Percentiles rank a stretch among this genome's conserved stretches.
Evolutionary conservation across 2,888 invertebrate species (phyloP).

Genomic region (Gortyna flavago): DNA sequence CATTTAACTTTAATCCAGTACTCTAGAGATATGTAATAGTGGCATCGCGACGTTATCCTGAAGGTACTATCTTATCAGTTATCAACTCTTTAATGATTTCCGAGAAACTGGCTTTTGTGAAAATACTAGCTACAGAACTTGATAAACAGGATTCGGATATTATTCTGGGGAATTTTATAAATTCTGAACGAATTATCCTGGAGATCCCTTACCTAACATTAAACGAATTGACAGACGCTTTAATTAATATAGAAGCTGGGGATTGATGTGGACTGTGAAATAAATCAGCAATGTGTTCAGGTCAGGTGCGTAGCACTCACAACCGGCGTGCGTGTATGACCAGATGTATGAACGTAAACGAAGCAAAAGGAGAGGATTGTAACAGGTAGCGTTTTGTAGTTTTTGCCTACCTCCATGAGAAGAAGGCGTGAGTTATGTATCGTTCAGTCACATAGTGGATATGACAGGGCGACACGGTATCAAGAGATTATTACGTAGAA

Average conservation of each 20-base stretch:
- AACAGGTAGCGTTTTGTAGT: too few species aligned
- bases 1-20: slow-evolving; percentile 18
- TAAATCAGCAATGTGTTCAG: background rate
- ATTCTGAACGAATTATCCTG: too few species aligned
- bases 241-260: background rate
- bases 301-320: too few species aligned
- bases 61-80: slow-evolving; percentile 14
- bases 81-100: slow-evolving; percentile 15
- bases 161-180: background rate
- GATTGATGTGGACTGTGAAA: background rate
- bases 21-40: slow-evolving; percentile 1
- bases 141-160: background rate
- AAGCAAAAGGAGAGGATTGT: too few species aligned
- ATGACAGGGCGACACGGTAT: background rate
- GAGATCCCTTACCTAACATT: background rate
- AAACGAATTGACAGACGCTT: background rate
- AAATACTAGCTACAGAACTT: background rate
- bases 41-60: slow-evolving; percentile 23
- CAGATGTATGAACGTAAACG: too few species aligned
- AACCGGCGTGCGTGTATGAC: too few species aligned
- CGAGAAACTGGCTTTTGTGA: background rate
- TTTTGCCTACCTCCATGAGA: too few species aligned
- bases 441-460: too few species aligned
- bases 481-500: background rate
- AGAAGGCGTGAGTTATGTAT: too few species aligned